phyloP scores from a whole-genome alignment of 2,797 vertebrate genomes.

The Chelon auratus region DNA sequence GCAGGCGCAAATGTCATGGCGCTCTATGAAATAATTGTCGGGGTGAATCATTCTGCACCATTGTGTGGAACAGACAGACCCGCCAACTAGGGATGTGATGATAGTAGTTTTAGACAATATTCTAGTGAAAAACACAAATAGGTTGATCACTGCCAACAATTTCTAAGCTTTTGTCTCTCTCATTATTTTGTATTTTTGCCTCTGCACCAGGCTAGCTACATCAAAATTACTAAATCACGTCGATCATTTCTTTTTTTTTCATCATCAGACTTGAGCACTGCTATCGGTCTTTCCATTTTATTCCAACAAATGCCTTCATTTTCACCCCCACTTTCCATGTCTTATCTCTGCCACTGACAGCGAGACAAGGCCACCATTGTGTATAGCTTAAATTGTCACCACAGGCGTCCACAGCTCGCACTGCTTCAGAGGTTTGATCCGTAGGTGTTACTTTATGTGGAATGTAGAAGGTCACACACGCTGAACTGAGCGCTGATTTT shows the following conservation, averaged over 20 bases:
- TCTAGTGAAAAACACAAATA: no score
- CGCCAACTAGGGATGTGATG: no score
- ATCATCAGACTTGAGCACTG: background rate
- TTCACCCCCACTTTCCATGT: slow-evolving; percentile 5
- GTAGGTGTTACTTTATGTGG: slow-evolving; percentile 63
- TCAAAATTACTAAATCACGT: no score
- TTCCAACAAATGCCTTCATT: slow-evolving; percentile 13
- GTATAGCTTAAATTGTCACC: background rate
- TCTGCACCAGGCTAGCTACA: no score
- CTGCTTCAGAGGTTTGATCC: slow-evolving; percentile 38
- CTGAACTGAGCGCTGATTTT: slow-evolving; percentile 44
- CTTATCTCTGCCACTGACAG: slow-evolving; percentile 11
- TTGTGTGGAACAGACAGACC: background rate
- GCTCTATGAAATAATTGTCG: no score
- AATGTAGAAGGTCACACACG: slow-evolving; percentile 54
- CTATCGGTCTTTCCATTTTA: background rate
- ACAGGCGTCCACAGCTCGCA: slow-evolving; percentile 5
- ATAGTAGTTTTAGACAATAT: background rate
- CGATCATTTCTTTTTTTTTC: background rate
- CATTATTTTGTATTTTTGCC: background rate
- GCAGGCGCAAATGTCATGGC: background rate
- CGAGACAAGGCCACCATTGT: slow-evolving; percentile 59
- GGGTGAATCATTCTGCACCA: background rate
- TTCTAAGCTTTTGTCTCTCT: background rate
- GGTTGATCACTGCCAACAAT: no score